Evolutionary conservation across 2,113 vertebrate genomes (phyloP).

Genomic region (Melanerpes formicivorus): DNA sequence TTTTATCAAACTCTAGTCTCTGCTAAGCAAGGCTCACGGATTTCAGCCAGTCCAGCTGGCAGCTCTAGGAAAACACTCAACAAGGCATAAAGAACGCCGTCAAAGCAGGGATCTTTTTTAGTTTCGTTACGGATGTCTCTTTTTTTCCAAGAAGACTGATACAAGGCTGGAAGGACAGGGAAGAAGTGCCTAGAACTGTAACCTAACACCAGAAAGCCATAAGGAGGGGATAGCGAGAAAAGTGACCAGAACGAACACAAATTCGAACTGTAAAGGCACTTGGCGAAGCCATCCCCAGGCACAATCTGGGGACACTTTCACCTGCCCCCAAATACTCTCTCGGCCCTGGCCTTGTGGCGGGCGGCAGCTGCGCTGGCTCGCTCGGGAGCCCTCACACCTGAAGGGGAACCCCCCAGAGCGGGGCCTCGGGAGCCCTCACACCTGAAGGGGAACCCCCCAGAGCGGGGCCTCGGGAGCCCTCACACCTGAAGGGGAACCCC

Average conservation of each 20-base stretch:
- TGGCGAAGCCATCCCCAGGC: fast-evolving
- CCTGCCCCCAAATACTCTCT: fast-evolving
- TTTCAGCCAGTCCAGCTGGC: fast-evolving
- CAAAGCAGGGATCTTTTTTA: fast-evolving
- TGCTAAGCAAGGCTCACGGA: no score
- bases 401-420: no score
- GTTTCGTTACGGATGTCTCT: neutral
- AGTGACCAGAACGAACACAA: fast-evolving
- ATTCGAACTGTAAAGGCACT: fast-evolving
- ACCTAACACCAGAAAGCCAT: neutral
- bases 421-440: no score
- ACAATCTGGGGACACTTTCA: fast-evolving
- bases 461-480: no score
- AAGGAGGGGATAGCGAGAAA: fast-evolving
- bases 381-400: neutral
- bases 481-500: neutral
- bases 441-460: neutral
- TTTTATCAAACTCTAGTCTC: fast-evolving
- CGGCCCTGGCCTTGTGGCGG: fast-evolving
- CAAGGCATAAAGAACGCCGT: fast-evolving
- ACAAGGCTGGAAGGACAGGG: neutral
- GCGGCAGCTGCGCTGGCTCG: fast-evolving
- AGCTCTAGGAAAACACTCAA: neutral
- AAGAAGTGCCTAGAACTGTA: neutral
- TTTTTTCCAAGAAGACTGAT: neutral